Percentiles rank a stretch among this genome's conserved stretches.
These are phyloP conservation scores for Brachionus plicatilis DNA, from an alignment of 1,140 invertebrate genomes.

Conservation along the genomic window DNA sequence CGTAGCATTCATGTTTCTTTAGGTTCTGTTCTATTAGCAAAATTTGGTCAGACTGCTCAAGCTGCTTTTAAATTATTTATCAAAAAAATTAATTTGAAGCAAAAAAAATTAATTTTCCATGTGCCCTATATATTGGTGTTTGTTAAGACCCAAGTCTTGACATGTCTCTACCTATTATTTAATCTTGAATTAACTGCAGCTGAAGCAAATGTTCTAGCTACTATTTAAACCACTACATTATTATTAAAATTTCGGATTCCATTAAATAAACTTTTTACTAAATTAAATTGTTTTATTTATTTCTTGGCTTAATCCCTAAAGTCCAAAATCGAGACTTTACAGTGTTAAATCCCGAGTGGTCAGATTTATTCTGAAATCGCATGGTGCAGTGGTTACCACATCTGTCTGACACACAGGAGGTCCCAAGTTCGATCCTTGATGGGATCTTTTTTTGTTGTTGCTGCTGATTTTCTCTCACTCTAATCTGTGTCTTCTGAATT, in stretches of 20 bases:
- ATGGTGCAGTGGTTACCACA: not conserved
- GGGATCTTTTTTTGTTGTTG: not conserved
- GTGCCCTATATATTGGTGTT: not conserved
- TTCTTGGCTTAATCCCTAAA: too few species aligned
- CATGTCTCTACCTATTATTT: too few species aligned
- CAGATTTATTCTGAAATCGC: not conserved
- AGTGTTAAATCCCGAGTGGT: not conserved
- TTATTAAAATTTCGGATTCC: too few species aligned
- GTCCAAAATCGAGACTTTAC: too few species aligned
- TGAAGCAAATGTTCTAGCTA: too few species aligned
- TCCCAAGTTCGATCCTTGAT: not conserved
- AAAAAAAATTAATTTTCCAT: not conserved
- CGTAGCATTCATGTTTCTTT: not conserved
- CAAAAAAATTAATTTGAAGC: too few species aligned
- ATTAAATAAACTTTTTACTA: too few species aligned
- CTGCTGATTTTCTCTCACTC: not conserved
- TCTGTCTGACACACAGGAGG: not conserved
- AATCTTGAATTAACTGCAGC: too few species aligned
- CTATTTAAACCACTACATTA: too few species aligned
- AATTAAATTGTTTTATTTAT: too few species aligned
- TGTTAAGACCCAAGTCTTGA: too few species aligned
- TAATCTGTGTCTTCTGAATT: not conserved
- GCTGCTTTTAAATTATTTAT: not conserved
- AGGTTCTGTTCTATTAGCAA: constrained; percentile 5
- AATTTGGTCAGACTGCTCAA: constrained; percentile 8